These are phyloP conservation scores for Apis dorsata DNA, from an alignment of 1,140 invertebrate genomes.

Conservation along the genomic window DNA sequence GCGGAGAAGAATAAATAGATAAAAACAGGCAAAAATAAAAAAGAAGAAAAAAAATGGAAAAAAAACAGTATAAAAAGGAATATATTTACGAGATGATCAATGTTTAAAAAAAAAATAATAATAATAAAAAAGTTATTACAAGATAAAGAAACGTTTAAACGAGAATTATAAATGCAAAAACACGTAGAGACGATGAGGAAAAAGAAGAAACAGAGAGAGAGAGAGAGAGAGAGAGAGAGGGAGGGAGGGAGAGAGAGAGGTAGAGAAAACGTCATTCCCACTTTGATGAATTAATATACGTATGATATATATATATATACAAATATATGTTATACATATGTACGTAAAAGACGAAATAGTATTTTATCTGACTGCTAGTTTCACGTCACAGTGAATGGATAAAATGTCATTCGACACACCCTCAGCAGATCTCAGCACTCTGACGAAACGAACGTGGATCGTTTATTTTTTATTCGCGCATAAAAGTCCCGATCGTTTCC, in stretches of 20 bases:
- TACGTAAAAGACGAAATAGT: slow-evolving; percentile 42
- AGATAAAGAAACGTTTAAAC: slow-evolving; percentile 5
- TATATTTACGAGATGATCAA: slow-evolving; percentile 8
- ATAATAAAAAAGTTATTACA: not conserved
- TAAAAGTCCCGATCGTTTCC: slow-evolving; percentile 61
- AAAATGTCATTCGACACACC: slow-evolving; percentile 44
- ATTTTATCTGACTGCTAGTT: slow-evolving; percentile 60
- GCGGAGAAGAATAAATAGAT: not conserved
- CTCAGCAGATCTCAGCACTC: slow-evolving; percentile 63
- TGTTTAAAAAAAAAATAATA: slow-evolving; percentile 1
- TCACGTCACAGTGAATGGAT: slow-evolving; percentile 40
- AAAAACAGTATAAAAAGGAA: not conserved
- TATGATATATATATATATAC: slow-evolving; percentile 30
- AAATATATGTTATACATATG: slow-evolving; percentile 29
- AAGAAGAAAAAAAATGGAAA: slow-evolving; percentile 12
- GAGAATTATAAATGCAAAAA: slow-evolving; percentile 11
- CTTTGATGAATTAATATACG: slow-evolving; percentile 45
- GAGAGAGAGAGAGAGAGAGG: not conserved
- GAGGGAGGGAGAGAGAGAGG: not conserved
- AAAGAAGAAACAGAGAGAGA: not conserved
- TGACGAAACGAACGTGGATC: slow-evolving; percentile 63
- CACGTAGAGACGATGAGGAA: slow-evolving; percentile 3
- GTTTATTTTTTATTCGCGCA: slow-evolving; percentile 66
- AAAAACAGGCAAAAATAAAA: not conserved
- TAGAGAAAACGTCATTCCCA: slow-evolving; percentile 30